phyloP scores from a whole-genome alignment of 2,888 invertebrate genomes.

The Ennomos erosarius region DNA sequence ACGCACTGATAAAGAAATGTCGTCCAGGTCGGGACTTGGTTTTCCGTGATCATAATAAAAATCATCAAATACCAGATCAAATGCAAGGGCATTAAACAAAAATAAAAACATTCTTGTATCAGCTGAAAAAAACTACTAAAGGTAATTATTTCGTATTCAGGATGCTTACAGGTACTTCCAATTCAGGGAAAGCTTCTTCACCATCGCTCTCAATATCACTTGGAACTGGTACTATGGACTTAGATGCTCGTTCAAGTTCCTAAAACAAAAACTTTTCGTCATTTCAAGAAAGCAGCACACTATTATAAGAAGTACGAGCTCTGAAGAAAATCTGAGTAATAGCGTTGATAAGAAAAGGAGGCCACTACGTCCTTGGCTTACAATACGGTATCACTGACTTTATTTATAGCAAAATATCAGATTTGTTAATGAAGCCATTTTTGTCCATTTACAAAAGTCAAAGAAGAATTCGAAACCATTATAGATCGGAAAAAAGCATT shows the following conservation, averaged over 20 bases:
- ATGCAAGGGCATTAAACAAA: too few relatives aligned
- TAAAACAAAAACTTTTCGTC: slow-evolving; percentile 42
- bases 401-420: not conserved
- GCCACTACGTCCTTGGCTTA: slow-evolving; percentile 57
- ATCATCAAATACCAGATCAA: too few relatives aligned
- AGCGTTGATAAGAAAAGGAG: slow-evolving; percentile 54
- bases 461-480: not conserved
- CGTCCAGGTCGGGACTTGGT: too few relatives aligned
- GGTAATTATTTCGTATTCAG: slow-evolving; percentile 1
- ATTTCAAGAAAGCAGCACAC: slow-evolving; percentile 4
- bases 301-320: slow-evolving; percentile 4
- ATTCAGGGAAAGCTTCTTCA: slow-evolving; percentile 77
- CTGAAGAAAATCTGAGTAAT: slow-evolving; percentile 35
- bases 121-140: not conserved
- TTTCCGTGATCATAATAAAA: too few relatives aligned
- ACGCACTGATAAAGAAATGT: too few relatives aligned
- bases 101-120: too few relatives aligned
- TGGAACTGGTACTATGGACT: slow-evolving; percentile 58
- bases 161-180: slow-evolving; percentile 76
- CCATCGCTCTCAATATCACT: slow-evolving; percentile 81
- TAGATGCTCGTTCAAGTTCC: slow-evolving; percentile 70
- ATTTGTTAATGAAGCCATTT: slow-evolving; percentile 1
- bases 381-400: not conserved
- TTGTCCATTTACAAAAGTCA: not conserved
- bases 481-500: too few relatives aligned